phyloP scores from a whole-genome alignment of 2,888 invertebrate genomes.

The Ichneumon xanthorius region DNA sequence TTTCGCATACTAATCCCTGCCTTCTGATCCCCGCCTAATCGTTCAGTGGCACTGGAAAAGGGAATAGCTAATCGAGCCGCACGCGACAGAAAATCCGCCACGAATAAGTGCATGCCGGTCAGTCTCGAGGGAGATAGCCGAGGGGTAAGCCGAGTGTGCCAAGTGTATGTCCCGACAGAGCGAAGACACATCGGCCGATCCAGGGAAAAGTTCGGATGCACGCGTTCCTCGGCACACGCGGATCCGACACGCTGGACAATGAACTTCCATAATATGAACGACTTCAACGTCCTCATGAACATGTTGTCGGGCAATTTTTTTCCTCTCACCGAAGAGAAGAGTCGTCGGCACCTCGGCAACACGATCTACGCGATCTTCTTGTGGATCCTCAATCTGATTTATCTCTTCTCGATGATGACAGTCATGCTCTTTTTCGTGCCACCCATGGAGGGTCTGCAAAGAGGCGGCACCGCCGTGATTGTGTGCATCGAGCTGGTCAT shows the following conservation, averaged over 20 bases:
- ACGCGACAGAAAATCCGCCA: neutral
- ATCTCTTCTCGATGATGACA: constrained; percentile 38
- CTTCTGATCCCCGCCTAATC: neutral
- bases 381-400: constrained; percentile 65
- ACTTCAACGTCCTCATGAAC: constrained; percentile 69
- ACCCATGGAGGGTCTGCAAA: constrained; percentile 60
- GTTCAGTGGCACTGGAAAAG: neutral
- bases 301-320: constrained; percentile 71
- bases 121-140: constrained; percentile 2
- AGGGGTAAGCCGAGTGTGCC: neutral
- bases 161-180: neutral
- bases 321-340: constrained; percentile 58
- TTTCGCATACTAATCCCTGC: too few relatives aligned
- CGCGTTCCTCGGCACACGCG: neutral
- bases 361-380: constrained; percentile 57
- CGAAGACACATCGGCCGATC: too few relatives aligned
- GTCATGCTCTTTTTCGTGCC: constrained; percentile 47
- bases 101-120: neutral
- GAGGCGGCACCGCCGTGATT: constrained; percentile 63
- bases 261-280: constrained; percentile 70
- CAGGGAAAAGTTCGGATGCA: neutral
- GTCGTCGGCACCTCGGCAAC: neutral
- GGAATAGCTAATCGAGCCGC: neutral
- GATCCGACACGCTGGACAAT: constrained; percentile 42
- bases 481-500: constrained; percentile 65